A percentile compares a stretch with the other conserved stretches of the same genome.
Conservation (phyloP, 1,140 invertebrate genomes). For the Drosophila pseudoobscura region DNA sequence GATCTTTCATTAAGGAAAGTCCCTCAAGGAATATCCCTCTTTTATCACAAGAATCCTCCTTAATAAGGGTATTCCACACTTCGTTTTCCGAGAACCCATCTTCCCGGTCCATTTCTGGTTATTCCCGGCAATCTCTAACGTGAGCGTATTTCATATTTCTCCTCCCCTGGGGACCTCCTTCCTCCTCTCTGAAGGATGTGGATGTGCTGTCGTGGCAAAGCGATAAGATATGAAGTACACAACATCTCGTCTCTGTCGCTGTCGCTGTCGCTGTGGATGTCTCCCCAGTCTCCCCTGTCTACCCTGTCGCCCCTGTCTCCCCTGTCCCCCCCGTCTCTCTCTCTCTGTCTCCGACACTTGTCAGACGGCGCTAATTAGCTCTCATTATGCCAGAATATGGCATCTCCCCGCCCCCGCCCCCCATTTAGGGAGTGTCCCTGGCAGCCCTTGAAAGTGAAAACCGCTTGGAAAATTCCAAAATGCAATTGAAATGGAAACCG, state of each 20-base stretch:
- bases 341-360: slow-evolving; percentile 1
- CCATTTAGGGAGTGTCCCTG: slow-evolving; percentile 6
- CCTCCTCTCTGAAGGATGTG: slow-evolving; percentile 16
- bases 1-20: too few relatives aligned
- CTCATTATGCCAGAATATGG: slow-evolving; percentile 30
- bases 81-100: neutral
- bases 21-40: too few relatives aligned
- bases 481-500: slow-evolving; percentile 28
- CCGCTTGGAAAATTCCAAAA: neutral
- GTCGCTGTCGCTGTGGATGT: neutral
- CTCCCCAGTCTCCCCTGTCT: neutral
- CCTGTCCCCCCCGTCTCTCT: neutral
- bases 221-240: slow-evolving; percentile 40
- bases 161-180: slow-evolving; percentile 30
- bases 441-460: slow-evolving; percentile 30
- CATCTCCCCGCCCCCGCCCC: neutral
- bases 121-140: slow-evolving; percentile 14
- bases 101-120: neutral
- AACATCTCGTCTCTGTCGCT: slow-evolving; percentile 28
- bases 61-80: too few relatives aligned
- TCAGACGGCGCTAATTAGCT: slow-evolving; percentile 38
- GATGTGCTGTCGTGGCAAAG: slow-evolving; percentile 9
- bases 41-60: too few relatives aligned
- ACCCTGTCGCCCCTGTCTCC: too few relatives aligned
- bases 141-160: slow-evolving; percentile 66